These are phyloP conservation scores for Axis porcinus DNA, from an alignment of 2,113 vertebrate species.

Conservation along the genomic window DNA sequence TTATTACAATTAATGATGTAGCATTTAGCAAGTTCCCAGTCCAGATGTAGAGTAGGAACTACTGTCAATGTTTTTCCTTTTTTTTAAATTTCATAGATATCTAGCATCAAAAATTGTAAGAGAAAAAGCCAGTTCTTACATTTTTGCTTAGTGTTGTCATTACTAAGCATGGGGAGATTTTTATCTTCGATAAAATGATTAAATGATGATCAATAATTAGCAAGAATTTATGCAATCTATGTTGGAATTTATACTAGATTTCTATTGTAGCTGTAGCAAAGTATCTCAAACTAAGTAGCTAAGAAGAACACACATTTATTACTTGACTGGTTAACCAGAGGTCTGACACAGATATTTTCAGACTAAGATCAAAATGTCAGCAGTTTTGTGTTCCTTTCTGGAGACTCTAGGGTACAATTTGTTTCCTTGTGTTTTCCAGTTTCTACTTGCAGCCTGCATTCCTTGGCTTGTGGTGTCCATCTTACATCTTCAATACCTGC, in stretches of 20 bases:
- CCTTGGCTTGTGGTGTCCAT: background rate
- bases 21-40: background rate
- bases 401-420: background rate
- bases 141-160: background rate
- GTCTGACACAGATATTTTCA: background rate
- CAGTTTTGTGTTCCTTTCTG: background rate
- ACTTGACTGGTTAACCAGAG: background rate
- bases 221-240: background rate
- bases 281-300: background rate
- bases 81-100: background rate
- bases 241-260: background rate
- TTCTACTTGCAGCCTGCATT: background rate
- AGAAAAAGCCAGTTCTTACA: background rate
- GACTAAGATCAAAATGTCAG: background rate
- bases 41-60: background rate
- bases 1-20: background rate
- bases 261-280: background rate
- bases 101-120: background rate
- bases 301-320: background rate
- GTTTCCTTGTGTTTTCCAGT: background rate
- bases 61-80: background rate
- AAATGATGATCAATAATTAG: background rate
- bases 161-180: background rate
- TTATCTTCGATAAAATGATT: background rate
- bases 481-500: background rate